These are phyloP conservation scores for Colinus virginianus DNA, from an alignment of 2,113 vertebrate genomes.

Conservation along the genomic window DNA sequence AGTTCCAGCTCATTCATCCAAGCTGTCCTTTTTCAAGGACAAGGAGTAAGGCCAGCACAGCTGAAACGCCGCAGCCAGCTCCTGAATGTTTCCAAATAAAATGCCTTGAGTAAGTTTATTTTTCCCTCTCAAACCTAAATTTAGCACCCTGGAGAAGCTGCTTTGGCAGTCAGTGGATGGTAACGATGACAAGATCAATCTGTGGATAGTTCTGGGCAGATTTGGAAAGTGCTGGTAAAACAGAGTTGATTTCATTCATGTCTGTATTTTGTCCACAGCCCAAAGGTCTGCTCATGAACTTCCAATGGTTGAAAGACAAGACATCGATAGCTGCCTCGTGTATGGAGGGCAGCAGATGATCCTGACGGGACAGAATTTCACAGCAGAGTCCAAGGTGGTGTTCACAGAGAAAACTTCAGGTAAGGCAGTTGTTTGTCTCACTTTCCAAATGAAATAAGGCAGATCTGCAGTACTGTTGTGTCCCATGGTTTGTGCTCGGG, in stretches of 20 bases:
- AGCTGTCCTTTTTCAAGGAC: conserved; percentile 74
- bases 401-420: conserved; percentile 95
- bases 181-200: conserved; percentile 71
- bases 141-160: conserved; percentile 68
- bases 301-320: conserved; percentile 97
- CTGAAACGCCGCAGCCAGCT: conserved; percentile 56
- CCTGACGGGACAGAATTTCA: conserved; percentile 96
- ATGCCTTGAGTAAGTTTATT: conserved; percentile 74
- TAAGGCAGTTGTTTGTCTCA: conserved; percentile 65
- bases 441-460: neutral
- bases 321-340: conserved; percentile 92
- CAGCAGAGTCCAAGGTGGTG: conserved; percentile 95
- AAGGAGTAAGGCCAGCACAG: conserved; percentile 71
- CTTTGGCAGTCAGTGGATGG: conserved; percentile 57
- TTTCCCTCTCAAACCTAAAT: conserved; percentile 74
- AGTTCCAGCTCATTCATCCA: conserved; percentile 73
- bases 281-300: conserved; percentile 98
- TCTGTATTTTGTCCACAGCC: conserved; percentile 79
- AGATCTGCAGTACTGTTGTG: neutral
- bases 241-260: conserved; percentile 66
- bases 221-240: conserved; percentile 71
- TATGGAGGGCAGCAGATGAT: conserved; percentile 99
- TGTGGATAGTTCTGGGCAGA: conserved; percentile 71
- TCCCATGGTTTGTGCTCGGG: neutral
- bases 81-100: conserved; percentile 74